phyloP scores from a whole-genome alignment of 2,888 invertebrate genomes.

The Loripinus fragilis region DNA sequence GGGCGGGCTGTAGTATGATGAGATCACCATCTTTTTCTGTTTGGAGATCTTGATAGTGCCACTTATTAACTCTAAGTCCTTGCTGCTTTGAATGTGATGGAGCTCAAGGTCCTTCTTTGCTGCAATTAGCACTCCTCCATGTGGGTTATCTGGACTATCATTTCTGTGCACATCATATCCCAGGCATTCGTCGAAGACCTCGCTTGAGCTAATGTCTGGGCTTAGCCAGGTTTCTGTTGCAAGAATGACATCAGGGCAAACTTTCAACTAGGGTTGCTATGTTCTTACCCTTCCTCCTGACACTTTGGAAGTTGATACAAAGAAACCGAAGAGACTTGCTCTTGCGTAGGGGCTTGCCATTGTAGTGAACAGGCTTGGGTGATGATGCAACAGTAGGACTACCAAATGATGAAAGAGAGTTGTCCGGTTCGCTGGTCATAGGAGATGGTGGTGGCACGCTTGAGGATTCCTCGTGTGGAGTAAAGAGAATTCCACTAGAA shows the following conservation, averaged over 20 bases:
- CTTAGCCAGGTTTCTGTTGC: conserved; percentile 41
- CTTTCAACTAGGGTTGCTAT: conserved; percentile 22
- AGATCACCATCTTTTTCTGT: conserved; percentile 27
- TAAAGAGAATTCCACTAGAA: background rate
- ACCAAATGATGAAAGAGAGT: background rate
- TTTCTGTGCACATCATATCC: conserved; percentile 30
- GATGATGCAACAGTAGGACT: background rate
- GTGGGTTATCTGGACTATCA: conserved; percentile 30
- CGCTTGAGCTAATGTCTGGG: conserved; percentile 21
- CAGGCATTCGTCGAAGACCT: conserved; percentile 2
- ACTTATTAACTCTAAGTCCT: conserved; percentile 27
- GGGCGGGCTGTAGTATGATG: conserved; percentile 34
- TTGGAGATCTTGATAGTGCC: conserved; percentile 14
- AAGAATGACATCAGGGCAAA: conserved; percentile 33
- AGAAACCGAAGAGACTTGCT: conserved; percentile 18
- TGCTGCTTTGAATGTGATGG: conserved; percentile 21
- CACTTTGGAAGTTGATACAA: conserved; percentile 36
- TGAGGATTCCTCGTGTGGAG: too few relatives aligned
- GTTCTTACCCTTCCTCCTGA: conserved; percentile 29
- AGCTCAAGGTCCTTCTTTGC: conserved; percentile 27
- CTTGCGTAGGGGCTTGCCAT: background rate
- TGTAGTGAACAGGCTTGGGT: background rate
- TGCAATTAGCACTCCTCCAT: conserved; percentile 37
- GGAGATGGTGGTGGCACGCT: background rate
- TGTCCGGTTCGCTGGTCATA: background rate